Evolutionary conservation across 2,113 vertebrate species (phyloP).

Genomic region (Leptobrachium leishanense): DNA sequence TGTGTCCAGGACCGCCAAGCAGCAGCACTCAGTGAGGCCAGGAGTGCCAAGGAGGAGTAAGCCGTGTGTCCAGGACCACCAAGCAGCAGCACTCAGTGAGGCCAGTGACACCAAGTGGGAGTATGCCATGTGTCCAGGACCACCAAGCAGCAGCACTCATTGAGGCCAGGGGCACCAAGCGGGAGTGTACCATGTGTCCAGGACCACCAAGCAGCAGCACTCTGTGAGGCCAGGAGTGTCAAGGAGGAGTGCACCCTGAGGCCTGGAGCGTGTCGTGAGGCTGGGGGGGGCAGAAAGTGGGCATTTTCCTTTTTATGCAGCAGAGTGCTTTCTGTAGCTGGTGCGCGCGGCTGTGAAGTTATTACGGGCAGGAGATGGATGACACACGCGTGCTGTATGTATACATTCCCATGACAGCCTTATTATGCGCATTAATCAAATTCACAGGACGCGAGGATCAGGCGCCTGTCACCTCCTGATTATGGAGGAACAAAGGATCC

Average conservation of each 20-base stretch:
- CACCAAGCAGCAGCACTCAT: no score
- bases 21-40: no score
- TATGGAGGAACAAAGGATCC: constrained; percentile 13
- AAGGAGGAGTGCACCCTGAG: neutral
- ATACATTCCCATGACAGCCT: constrained; percentile 40
- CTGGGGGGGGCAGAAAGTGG: neutral
- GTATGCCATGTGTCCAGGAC: no score
- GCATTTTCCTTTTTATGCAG: constrained; percentile 23
- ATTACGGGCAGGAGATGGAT: constrained; percentile 43
- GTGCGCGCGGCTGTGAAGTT: constrained; percentile 9
- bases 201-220: no score
- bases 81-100: no score
- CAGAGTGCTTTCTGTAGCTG: constrained; percentile 11
- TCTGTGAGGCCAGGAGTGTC: neutral
- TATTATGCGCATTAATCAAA: constrained; percentile 48
- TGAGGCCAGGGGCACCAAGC: no score
- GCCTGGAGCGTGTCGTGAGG: neutral
- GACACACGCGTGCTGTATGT: constrained; percentile 35
- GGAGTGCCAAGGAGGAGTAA: no score
- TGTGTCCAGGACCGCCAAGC: no score
- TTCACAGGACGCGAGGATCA: constrained; percentile 28
- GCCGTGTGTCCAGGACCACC: no score
- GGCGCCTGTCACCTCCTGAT: constrained; percentile 32
- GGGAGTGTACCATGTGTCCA: no score
- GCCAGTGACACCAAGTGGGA: no score